Evolutionary conservation across 2,113 vertebrate species (phyloP).

Genomic region (Siphamia tubifer): DNA sequence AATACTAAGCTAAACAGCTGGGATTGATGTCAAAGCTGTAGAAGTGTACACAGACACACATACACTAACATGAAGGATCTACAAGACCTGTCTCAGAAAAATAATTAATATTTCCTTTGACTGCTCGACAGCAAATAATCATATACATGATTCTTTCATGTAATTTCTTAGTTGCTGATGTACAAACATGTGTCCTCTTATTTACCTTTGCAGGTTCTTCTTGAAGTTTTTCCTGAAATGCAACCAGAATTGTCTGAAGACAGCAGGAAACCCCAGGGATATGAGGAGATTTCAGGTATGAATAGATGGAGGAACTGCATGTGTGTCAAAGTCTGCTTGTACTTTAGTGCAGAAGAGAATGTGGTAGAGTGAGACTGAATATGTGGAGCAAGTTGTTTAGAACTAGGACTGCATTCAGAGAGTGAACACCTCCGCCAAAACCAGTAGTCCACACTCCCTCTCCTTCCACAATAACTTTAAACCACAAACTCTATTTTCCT

Average conservation of each 20-base stretch:
- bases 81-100: conserved; percentile 24
- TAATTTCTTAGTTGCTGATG: conserved; percentile 34
- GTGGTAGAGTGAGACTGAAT: background rate
- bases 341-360: background rate
- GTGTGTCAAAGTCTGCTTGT: background rate
- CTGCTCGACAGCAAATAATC: conserved; percentile 24
- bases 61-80: background rate
- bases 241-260: conserved; percentile 99
- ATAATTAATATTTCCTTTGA: conserved; percentile 55
- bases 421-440: background rate
- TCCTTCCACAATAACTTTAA: no score
- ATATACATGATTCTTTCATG: conserved; percentile 22
- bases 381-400: background rate
- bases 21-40: conserved; percentile 56
- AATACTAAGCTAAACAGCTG: conserved; percentile 64
- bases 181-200: conserved; percentile 53
- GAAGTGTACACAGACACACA: background rate
- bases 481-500: no score
- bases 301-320: background rate
- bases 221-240: conserved; percentile 99
- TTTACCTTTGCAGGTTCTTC: conserved; percentile 90
- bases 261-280: conserved; percentile 96
- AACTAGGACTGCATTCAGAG: background rate
- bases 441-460: background rate
- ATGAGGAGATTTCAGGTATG: conserved; percentile 98